Evolutionary conservation across 2,797 vertebrate species (phyloP).

Genomic region (Acrocephalus scirpaceus): DNA sequence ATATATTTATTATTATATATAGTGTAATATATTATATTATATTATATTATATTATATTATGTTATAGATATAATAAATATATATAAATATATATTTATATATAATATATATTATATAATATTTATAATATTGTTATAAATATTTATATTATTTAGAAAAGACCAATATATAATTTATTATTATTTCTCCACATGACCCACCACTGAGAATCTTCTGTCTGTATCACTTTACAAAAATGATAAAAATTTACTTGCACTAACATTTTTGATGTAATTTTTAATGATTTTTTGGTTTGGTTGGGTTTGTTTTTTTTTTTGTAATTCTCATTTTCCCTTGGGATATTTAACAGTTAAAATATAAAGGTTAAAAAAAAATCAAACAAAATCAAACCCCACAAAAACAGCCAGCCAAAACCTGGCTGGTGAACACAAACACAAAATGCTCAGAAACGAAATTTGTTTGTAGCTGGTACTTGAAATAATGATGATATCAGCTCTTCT

Average conservation of each 20-base stretch:
- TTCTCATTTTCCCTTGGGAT: background rate
- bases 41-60: too few relatives aligned
- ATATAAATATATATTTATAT: too few relatives aligned
- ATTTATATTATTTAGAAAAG: too few relatives aligned
- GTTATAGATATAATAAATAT: too few relatives aligned
- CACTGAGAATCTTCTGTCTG: background rate
- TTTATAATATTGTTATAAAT: too few relatives aligned
- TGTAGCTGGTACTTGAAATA: background rate
- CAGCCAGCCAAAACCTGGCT: background rate
- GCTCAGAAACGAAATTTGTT: background rate
- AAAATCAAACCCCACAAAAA: background rate
- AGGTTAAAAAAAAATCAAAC: background rate
- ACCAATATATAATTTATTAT: too few relatives aligned
- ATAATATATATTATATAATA: too few relatives aligned
- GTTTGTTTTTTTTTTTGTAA: background rate
- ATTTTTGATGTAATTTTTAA: background rate
- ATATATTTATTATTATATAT: too few relatives aligned
- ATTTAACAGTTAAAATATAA: background rate
- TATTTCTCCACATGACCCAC: too few relatives aligned
- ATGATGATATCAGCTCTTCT: background rate
- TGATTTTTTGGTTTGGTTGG: background rate
- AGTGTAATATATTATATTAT: too few relatives aligned
- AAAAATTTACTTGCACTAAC: background rate
- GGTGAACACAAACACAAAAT: background rate
- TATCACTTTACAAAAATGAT: background rate